phyloP scores from a whole-genome alignment of 2,888 invertebrate genomes.

The Drosophila leonis region DNA sequence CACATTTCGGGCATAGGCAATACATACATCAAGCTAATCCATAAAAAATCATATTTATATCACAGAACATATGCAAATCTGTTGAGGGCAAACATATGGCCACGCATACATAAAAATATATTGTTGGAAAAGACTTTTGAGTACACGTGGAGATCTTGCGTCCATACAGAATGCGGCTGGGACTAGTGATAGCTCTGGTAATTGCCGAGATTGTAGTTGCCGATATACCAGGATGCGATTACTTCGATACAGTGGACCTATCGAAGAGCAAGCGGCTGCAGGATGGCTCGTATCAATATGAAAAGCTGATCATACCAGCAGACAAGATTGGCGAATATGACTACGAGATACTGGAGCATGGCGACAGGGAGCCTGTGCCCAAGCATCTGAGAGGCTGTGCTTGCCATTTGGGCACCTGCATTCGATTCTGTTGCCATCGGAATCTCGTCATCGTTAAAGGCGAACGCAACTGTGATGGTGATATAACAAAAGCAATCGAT shows the following conservation, averaged over 20 bases:
- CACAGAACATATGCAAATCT: neutral
- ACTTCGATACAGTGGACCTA: conserved; percentile 71
- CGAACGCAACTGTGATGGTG: conserved; percentile 23
- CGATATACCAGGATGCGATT: conserved; percentile 61
- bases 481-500: neutral
- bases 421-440: conserved; percentile 75
- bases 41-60: neutral
- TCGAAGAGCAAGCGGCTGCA: conserved; percentile 20
- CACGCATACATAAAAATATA: neutral
- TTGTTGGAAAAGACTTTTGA: neutral
- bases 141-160: no score
- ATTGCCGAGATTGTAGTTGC: neutral
- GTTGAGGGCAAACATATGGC: neutral
- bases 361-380: conserved; percentile 5
- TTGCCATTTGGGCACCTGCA: conserved; percentile 76
- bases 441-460: conserved; percentile 7
- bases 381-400: conserved; percentile 71
- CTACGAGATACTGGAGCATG: conserved; percentile 43
- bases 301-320: conserved; percentile 61
- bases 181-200: neutral
- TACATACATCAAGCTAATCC: neutral
- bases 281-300: conserved; percentile 69
- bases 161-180: conserved; percentile 10
- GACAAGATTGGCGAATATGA: conserved; percentile 54
- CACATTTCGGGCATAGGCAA: neutral